Conservation (phyloP, 2,888 invertebrate genomes). For the Anthrax anthrax region DNA sequence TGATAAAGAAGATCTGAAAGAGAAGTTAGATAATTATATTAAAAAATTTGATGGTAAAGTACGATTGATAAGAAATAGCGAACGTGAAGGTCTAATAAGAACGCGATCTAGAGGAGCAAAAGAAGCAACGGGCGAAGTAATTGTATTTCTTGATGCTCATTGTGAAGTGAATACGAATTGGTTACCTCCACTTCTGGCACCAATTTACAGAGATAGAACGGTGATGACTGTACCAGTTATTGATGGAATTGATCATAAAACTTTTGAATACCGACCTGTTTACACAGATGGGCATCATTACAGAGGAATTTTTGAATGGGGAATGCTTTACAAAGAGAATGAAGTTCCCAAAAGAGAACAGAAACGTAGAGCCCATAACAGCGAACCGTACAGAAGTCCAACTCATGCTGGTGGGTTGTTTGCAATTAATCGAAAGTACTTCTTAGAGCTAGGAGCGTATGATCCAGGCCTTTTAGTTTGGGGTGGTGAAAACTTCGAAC, state of each 20-base stretch:
- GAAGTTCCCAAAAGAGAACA: constrained; percentile 78
- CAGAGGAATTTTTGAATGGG: constrained; percentile 98
- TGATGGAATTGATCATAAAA: constrained; percentile 91
- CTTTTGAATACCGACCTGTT: constrained; percentile 87
- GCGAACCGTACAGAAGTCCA: constrained; percentile 91
- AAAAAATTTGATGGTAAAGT: constrained; percentile 78
- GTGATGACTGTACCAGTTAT: constrained; percentile 96
- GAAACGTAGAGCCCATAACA: constrained; percentile 59
- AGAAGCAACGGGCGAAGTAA: constrained; percentile 86
- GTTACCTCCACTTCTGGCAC: constrained; percentile 88
- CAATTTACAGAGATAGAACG: constrained; percentile 78
- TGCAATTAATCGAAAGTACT: constrained; percentile 90
- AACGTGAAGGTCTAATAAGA: constrained; percentile 86
- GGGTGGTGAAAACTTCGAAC: constrained; percentile 95
- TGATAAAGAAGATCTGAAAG: constrained; percentile 75
- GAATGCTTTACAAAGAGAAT: constrained; percentile 97
- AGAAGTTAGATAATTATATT: constrained; percentile 73
- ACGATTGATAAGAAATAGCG: constrained; percentile 68
- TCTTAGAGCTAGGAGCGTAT: constrained; percentile 89
- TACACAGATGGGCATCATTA: constrained; percentile 79
- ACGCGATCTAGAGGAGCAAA: constrained; percentile 84
- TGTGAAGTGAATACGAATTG: constrained; percentile 96
- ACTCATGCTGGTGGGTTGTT: constrained; percentile 99
- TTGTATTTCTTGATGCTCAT: constrained; percentile 95
- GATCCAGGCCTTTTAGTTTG: constrained; percentile 94